A percentile compares a stretch with the other conserved stretches of the same genome.
phyloP scores from a whole-genome alignment of 2,113 vertebrate genomes.

The Melanostigma gelatinosum region DNA sequence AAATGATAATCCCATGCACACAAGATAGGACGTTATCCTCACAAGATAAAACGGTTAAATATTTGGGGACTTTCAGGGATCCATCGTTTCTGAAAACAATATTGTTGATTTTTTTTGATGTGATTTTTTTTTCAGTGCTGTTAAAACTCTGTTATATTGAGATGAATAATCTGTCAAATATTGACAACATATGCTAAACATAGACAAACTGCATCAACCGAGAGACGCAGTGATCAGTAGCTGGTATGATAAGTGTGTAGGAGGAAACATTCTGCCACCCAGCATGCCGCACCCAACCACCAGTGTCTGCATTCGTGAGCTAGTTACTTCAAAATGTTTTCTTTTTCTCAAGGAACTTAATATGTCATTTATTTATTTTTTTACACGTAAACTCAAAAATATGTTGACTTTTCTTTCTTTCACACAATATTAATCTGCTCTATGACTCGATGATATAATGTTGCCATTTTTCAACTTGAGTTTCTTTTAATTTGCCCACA shows the following conservation, averaged over 20 bases:
- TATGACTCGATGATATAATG: background rate
- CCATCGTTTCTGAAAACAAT: no score
- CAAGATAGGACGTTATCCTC: background rate
- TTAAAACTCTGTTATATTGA: no score
- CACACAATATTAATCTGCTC: background rate
- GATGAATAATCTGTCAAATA: background rate
- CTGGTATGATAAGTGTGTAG: background rate
- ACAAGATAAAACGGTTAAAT: background rate
- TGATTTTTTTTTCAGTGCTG: no score
- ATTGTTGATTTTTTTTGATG: no score
- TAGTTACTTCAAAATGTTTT: background rate
- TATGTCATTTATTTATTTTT: background rate
- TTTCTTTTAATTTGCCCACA: conserved; percentile 59
- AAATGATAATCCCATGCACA: background rate
- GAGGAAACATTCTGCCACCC: background rate
- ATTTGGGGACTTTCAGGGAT: background rate
- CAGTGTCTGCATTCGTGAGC: background rate
- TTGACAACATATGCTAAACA: background rate
- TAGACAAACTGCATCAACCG: background rate
- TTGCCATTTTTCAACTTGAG: conserved; percentile 2
- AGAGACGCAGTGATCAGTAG: background rate
- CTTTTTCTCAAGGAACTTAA: background rate
- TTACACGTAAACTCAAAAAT: background rate
- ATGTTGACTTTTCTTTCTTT: background rate
- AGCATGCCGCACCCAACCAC: background rate